These are phyloP conservation scores for Morpho deidamia DNA, from an alignment of 2,888 invertebrate species.

Conservation along the genomic window DNA sequence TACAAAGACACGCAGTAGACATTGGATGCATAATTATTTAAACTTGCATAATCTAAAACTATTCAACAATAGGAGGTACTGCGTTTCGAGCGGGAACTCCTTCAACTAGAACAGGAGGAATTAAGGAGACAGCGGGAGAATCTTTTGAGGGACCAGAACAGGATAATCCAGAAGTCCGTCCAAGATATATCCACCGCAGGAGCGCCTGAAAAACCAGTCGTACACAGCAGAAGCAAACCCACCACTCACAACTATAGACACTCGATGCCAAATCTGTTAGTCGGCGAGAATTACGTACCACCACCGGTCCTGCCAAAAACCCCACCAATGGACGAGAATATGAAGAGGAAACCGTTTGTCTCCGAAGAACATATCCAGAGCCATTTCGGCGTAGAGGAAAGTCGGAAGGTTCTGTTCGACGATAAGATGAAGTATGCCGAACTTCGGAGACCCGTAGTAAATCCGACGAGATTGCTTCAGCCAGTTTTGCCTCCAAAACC, in stretches of 20 bases:
- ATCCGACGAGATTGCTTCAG: slow-evolving; percentile 36
- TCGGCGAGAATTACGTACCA: slow-evolving; percentile 49
- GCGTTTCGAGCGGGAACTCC: slow-evolving; percentile 86
- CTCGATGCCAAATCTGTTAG: slow-evolving; percentile 70
- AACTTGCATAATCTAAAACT: background rate
- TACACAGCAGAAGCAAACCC: slow-evolving; percentile 32
- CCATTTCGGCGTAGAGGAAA: slow-evolving; percentile 69
- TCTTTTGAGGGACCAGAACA: slow-evolving; percentile 82
- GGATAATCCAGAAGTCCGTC: slow-evolving; percentile 79
- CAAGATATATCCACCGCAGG: slow-evolving; percentile 77
- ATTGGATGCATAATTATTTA: background rate
- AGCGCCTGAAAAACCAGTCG: slow-evolving; percentile 54
- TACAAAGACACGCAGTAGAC: background rate
- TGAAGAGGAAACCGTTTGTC: slow-evolving; percentile 62
- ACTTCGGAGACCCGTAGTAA: slow-evolving; percentile 33
- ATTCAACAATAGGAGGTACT: slow-evolving; percentile 79
- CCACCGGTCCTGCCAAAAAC: slow-evolving; percentile 44
- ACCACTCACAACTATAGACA: slow-evolving; percentile 55
- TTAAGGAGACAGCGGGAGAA: slow-evolving; percentile 86
- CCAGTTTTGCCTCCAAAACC: slow-evolving; percentile 64
- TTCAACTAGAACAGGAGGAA: slow-evolving; percentile 88
- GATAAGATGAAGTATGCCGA: slow-evolving; percentile 40
- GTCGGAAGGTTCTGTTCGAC: slow-evolving; percentile 57
- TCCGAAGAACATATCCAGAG: slow-evolving; percentile 69
- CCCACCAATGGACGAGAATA: slow-evolving; percentile 47